Percentiles rank a stretch among this genome's conserved stretches.
Evolutionary conservation across 2,888 invertebrate species (phyloP).

Genomic region (Agriopis leucophaearia): DNA sequence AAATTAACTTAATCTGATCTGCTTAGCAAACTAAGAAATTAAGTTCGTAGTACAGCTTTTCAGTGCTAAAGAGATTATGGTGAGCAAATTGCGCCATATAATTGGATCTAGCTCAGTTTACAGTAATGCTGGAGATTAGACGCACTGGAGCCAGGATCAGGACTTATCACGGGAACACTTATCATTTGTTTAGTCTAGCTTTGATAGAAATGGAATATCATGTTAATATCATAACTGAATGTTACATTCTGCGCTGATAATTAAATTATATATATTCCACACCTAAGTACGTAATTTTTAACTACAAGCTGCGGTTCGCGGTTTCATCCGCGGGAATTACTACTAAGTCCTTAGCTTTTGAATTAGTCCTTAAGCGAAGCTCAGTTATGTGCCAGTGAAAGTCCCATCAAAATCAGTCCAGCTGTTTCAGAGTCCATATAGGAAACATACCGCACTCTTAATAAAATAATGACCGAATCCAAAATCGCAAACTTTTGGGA

Average conservation of each 20-base stretch:
- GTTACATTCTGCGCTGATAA: not conserved
- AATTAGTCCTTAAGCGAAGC: no score
- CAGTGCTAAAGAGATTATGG: constrained; percentile 41
- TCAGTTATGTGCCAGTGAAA: no score
- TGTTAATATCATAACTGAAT: constrained; percentile 3
- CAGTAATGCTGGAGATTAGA: constrained; percentile 40
- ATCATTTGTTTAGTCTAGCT: constrained; percentile 20
- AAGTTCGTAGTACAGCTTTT: constrained; percentile 38
- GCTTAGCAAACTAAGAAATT: constrained; percentile 23
- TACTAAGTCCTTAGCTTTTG: no score
- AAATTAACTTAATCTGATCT: constrained; percentile 36
- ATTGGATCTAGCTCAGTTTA: constrained; percentile 38
- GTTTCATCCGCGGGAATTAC: no score
- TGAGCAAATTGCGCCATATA: constrained; percentile 37
- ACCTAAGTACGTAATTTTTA: not conserved
- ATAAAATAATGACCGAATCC: no score
- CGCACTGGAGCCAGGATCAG: constrained; percentile 1
- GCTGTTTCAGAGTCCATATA: no score
- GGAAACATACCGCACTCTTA: no score
- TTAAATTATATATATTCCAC: not conserved
- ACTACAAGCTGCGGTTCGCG: no score
- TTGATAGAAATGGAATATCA: constrained; percentile 11
- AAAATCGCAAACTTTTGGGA: no score
- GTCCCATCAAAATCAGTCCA: no score
- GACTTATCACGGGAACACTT: constrained; percentile 7